Conservation (phyloP, 2,888 invertebrate species). For the Trilocha varians region DNA sequence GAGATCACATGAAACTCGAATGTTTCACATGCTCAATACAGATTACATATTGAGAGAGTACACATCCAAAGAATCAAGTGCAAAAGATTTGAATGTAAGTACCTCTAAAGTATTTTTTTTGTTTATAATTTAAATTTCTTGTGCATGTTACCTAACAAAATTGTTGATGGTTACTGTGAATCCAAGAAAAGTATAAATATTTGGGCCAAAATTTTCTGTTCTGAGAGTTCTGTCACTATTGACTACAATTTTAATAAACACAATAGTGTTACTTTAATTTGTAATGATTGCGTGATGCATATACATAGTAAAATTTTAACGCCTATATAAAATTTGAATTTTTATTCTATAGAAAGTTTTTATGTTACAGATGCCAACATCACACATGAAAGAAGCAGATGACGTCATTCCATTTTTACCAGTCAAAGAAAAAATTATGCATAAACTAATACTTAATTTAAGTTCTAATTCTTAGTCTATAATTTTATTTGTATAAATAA, state of each 20-base stretch:
- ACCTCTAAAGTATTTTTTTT: slow-evolving; percentile 3
- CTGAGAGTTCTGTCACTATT: too few relatives aligned
- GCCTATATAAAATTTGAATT: too few relatives aligned
- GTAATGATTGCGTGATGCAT: too few relatives aligned
- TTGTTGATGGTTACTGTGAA: too few relatives aligned
- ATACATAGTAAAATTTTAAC: too few relatives aligned
- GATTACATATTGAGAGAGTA: slow-evolving; percentile 88
- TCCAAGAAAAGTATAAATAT: too few relatives aligned
- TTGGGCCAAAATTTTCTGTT: too few relatives aligned
- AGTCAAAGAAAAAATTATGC: slow-evolving; percentile 41
- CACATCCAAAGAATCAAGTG: slow-evolving; percentile 83
- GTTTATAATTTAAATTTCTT: neutral
- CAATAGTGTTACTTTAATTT: too few relatives aligned
- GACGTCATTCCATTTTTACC: slow-evolving; percentile 55
- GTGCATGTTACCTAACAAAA: neutral
- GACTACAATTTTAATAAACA: too few relatives aligned
- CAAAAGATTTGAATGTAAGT: slow-evolving; percentile 77
- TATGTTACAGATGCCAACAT: slow-evolving; percentile 50
- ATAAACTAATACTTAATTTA: slow-evolving; percentile 46
- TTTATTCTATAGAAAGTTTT: slow-evolving; percentile 5
- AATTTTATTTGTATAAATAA: too few relatives aligned
- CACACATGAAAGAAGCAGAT: slow-evolving; percentile 63
- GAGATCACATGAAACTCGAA: slow-evolving; percentile 89
- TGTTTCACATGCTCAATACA: slow-evolving; percentile 84
- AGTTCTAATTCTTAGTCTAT: slow-evolving; percentile 17